Conservation (phyloP, 2,797 vertebrate species). For the Melanotaenia nigrans region DNA sequence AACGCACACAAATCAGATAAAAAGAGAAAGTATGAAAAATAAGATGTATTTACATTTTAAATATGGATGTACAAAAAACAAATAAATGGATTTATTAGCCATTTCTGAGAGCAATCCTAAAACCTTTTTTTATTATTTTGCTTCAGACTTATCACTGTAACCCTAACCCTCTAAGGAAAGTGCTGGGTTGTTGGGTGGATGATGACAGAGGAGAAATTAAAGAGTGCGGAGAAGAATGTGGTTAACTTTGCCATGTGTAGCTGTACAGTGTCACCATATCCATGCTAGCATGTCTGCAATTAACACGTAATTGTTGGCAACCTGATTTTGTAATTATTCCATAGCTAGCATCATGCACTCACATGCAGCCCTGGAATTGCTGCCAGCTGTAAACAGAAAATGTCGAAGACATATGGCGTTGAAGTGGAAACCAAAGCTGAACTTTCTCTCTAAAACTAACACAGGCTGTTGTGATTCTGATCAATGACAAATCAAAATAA, state of each 20-base stretch:
- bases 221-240: conserved; percentile 38
- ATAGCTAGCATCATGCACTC: conserved; percentile 27
- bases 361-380: conserved; percentile 21
- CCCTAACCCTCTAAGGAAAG: not conserved
- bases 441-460: not conserved
- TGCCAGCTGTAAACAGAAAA: conserved; percentile 40
- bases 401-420: conserved; percentile 21
- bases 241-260: conserved; percentile 48
- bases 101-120: too few species aligned
- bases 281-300: conserved; percentile 54
- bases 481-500: not conserved
- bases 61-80: too few species aligned
- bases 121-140: too few species aligned
- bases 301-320: conserved; percentile 51
- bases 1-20: too few species aligned
- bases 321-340: conserved; percentile 41
- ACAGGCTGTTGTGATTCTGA: not conserved
- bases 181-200: conserved; percentile 25
- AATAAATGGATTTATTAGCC: too few species aligned
- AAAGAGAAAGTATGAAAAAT: too few species aligned
- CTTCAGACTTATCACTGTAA: too few species aligned
- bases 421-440: conserved; percentile 16
- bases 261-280: conserved; percentile 44
- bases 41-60: too few species aligned
- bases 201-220: conserved; percentile 41